Evolutionary conservation across 2,113 vertebrate genomes (phyloP), one percentile per base, ranked within the genome.

Genomic region (Trematocara stigmaticum): DNA sequence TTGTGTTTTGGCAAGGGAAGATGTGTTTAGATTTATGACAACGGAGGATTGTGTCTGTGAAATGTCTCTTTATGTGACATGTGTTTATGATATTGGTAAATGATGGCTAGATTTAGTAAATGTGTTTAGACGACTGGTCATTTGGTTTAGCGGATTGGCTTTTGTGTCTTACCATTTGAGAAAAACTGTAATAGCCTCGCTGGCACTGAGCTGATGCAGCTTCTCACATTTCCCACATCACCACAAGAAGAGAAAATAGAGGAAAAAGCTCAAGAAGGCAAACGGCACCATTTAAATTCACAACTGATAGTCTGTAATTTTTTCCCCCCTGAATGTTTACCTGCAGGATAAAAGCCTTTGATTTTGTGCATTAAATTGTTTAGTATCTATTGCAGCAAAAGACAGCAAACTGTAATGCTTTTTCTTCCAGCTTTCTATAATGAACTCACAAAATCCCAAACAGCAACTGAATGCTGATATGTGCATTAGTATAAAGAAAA

Each of bases 141-240:
- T 31, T 31, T 31, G 31, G 31, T 31, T 31, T 31, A 31, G 31
- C 31, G 31, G 31, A 31, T 31, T 31, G 31, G 31, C 31, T 31
- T 31, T 31, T 31, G 31, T 31, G 31, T 31, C 6, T 31, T 31
- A 31, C 5, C 31, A 1, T 31, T 31, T 31, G 31, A 31, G 31
- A 31, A 31, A 31, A 31, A 31, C 31, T 31, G 31, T 88, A 87
- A 91, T 88, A 82, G 84, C 56, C 88, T 89, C 57, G 11, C 13
- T 82, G 92, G 84, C 89, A 56, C 84, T 3, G 29, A 82, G 61
- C 79, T 86, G 84, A 83, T 66, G 81, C 83, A 20, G 90, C 87
- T 31, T 40, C 83, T 86, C 90, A 61, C 55, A 84, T 82, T 81
- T 35, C 56, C 52, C n/a, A 10, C 6, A 31, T 66, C 61, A 64